Evolutionary conservation across 1,140 invertebrate species (phyloP), one percentile per base, ranked within the genome.

Genomic region (Pararge aegeria): DNA sequence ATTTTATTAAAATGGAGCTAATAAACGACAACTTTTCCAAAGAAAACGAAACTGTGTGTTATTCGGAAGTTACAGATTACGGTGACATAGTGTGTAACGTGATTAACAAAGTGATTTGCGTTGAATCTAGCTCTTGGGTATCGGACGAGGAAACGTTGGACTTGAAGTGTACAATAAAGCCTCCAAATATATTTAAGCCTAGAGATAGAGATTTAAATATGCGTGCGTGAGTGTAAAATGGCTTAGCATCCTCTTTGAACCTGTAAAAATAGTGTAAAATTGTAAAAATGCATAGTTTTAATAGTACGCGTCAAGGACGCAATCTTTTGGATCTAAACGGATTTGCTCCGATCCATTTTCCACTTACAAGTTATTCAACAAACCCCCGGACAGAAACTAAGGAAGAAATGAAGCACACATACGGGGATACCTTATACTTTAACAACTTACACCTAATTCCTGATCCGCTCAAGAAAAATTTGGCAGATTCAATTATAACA

Each of bases 1-100:
- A 67, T 78, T 74, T 75, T 67, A 68, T 64, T 71, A 89, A 70
- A 85, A 89, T 89, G 85, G 85, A 87, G 83, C 76, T 60, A 63
- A 66, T 63, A 34, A 84, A 66, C 72, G 65, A 70, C 61, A 51
- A 54, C 61, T 71, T 65, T 70, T 76, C 58, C 64, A 69, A 83
- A 75, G 64, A 78, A 73, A 72, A 73, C 71, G 64, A 77, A 70
- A 74, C 64, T 66, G 34, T 73, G 52, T 73, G 73, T 80, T 64
- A 55, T 73, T 61, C 58, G 38, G 58, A 62, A 44, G 60, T 74
- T 54, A 63, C 58, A 62, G 62, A 75, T 58, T 67, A 70, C 57
- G 60, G 75, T 73, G 71, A 76, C 69, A 78, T 64, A 71, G 66
- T 69, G 68, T 72, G 68, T 66, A 72, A 51, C 60, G 61, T 61